phyloP scores from a whole-genome alignment of 1,140 invertebrate genomes.

The Drosophila subobscura region DNA sequence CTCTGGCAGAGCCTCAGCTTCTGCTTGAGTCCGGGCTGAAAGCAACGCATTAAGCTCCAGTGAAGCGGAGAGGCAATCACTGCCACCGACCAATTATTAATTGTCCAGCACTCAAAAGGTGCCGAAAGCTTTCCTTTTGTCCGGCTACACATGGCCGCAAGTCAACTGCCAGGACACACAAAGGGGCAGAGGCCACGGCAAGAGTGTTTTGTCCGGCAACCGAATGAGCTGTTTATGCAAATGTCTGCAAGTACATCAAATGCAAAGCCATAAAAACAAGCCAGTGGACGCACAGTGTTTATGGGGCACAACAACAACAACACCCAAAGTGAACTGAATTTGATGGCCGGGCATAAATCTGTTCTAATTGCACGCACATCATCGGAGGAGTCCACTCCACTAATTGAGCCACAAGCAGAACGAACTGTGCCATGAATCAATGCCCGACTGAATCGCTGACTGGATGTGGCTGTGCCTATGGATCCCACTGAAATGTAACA shows the following conservation, averaged over 20 bases:
- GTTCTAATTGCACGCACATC: constrained; percentile 65
- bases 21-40: constrained; percentile 14
- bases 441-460: constrained; percentile 53
- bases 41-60: constrained; percentile 43
- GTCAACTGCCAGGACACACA: constrained; percentile 10
- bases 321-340: constrained; percentile 40
- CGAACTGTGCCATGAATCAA: neutral
- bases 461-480: neutral
- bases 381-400: constrained; percentile 21
- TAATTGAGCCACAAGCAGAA: constrained; percentile 48
- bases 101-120: constrained; percentile 29
- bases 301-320: constrained; percentile 57
- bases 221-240: constrained; percentile 78
- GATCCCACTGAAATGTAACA: constrained; percentile 52
- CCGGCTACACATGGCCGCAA: constrained; percentile 1
- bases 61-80: constrained; percentile 43
- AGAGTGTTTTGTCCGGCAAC: constrained; percentile 66
- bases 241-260: constrained; percentile 66
- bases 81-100: constrained; percentile 45
- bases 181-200: neutral
- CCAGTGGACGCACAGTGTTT: constrained; percentile 49
- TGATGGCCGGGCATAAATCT: constrained; percentile 74
- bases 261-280: constrained; percentile 73
- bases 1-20: constrained; percentile 44
- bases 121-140: constrained; percentile 19